A percentile compares a stretch with the other conserved stretches of the same genome.
These are phyloP conservation scores for Salpingus planirostris DNA, from an alignment of 2,888 invertebrate species.

Conservation along the genomic window DNA sequence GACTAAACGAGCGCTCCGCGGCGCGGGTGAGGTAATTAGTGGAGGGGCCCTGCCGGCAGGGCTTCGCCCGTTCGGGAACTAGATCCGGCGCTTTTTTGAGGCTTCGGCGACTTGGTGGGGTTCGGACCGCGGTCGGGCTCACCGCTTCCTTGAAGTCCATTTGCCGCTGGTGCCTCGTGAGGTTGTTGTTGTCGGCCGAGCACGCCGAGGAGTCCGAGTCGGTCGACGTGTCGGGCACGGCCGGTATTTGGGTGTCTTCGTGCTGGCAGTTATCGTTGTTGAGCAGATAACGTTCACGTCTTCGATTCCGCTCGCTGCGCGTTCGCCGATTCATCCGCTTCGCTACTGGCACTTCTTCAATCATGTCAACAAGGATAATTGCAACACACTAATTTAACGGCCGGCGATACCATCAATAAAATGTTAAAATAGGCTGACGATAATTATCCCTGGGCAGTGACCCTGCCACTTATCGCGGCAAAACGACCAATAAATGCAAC, in stretches of 20 bases:
- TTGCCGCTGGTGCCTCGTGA: slow-evolving; percentile 6
- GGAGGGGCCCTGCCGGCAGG: too few relatives aligned
- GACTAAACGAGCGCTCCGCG: too few relatives aligned
- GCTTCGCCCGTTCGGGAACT: too few relatives aligned
- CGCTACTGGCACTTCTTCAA: slow-evolving; percentile 28
- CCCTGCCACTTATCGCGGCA: too few relatives aligned
- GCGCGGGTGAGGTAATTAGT: too few relatives aligned
- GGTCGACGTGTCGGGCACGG: slow-evolving; percentile 9
- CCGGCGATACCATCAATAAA: slow-evolving; percentile 5
- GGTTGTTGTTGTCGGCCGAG: slow-evolving; percentile 19
- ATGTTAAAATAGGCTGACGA: too few relatives aligned
- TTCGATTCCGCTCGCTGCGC: slow-evolving; percentile 33
- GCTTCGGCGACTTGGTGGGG: too few relatives aligned
- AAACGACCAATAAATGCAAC: too few relatives aligned
- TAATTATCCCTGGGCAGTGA: too few relatives aligned
- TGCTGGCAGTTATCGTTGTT: slow-evolving; percentile 14
- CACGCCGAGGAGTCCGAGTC: slow-evolving; percentile 16
- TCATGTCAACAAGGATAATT: slow-evolving; percentile 20
- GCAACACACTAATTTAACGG: slow-evolving; percentile 6
- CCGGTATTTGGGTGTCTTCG: slow-evolving; percentile 2
- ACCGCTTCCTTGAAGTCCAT: too few relatives aligned
- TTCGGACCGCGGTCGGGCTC: too few relatives aligned
- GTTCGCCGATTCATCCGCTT: slow-evolving; percentile 29
- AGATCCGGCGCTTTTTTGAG: too few relatives aligned
- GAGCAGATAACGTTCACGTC: slow-evolving; percentile 32